Evolutionary conservation across 2,888 invertebrate genomes (phyloP), one percentile per base, ranked within the genome.

Genomic region (Allolobophora icterica): DNA sequence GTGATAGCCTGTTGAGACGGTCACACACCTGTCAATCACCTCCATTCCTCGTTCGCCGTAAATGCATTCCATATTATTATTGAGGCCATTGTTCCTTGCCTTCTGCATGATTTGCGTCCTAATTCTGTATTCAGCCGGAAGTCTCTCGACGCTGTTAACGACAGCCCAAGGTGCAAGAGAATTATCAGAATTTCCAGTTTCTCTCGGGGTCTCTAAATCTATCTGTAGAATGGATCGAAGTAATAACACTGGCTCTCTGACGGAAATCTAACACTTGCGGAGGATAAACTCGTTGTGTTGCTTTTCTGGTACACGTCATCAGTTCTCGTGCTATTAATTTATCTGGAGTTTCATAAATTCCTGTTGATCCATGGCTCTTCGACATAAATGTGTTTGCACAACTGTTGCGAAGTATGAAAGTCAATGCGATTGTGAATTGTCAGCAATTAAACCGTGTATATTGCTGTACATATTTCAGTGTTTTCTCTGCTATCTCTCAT

Each of bases 1-100:
- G 71, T 71, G 71, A 13, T 8, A 71, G 1, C 71, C 71, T 71
- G 30, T n/a, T n/a, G 8, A 71, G 71, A 71, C 71, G 71, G n/a
- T n/a, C n/a, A n/a, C n/a, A n/a, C 71, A 71, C 71, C 71, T 71
- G 71, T 13, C 71, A 71, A n/a, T 71, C 71, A 71, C 71, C n/a
- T 71, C 13, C 17, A 11, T n/a, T 8, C 30, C 71, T 30, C 30
- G n/a, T n/a, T 71, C 24, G 6, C 71, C 11, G n/a, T n/a, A 71
- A n/a, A 71, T 71, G 71, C n/a, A n/a, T n/a, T 71, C 71, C 71
- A n/a, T n/a, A 71, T 58, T 24, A 45, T 45, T 21, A 52, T n/a
- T 8, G n/a, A 71, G n/a, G 71, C n/a, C n/a, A n/a, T 8, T 71
- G 71, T 71, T n/a, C 71, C 11, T 6, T n/a, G 71, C 5, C 71